These are phyloP conservation scores for Athalia cordata DNA, from an alignment of 2,888 invertebrate genomes.

Conservation along the genomic window DNA sequence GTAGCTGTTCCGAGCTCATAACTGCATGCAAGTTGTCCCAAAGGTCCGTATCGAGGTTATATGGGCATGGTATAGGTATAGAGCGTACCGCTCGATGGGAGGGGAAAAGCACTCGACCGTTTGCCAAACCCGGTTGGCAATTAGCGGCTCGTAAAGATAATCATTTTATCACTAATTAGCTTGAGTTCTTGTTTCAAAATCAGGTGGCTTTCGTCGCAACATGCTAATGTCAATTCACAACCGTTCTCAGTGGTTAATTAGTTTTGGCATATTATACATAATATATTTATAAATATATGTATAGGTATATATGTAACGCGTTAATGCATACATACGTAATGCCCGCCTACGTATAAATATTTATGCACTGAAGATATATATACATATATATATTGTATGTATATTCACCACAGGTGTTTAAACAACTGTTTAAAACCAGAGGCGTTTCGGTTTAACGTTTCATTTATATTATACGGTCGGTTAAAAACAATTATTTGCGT, in stretches of 20 bases:
- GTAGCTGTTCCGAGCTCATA: too few relatives aligned
- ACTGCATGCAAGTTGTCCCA: too few relatives aligned
- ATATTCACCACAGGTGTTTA: background rate
- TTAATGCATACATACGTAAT: too few relatives aligned
- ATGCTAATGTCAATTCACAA: slow-evolving; percentile 23
- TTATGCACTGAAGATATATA: too few relatives aligned
- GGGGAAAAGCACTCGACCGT: slow-evolving; percentile 31
- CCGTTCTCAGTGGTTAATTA: slow-evolving; percentile 24
- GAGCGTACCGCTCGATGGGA: background rate
- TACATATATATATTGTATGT: too few relatives aligned
- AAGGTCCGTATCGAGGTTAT: too few relatives aligned
- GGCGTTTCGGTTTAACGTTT: background rate
- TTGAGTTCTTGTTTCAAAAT: slow-evolving; percentile 30
- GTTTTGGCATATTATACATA: background rate
- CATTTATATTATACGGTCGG: slow-evolving; percentile 4
- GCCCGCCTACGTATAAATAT: too few relatives aligned
- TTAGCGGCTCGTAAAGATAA: slow-evolving; percentile 45
- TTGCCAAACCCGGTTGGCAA: slow-evolving; percentile 34
- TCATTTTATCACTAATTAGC: slow-evolving; percentile 41
- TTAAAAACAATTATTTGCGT: slow-evolving; percentile 11
- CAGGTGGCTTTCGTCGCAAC: slow-evolving; percentile 21
- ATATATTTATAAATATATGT: background rate
- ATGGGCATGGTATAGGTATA: too few relatives aligned
- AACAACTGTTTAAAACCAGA: background rate
- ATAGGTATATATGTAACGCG: background rate